Evolutionary conservation across 2,797 vertebrate genomes (phyloP), one percentile per base, ranked within the genome.

Genomic region (Pagetopsis macropterus): DNA sequence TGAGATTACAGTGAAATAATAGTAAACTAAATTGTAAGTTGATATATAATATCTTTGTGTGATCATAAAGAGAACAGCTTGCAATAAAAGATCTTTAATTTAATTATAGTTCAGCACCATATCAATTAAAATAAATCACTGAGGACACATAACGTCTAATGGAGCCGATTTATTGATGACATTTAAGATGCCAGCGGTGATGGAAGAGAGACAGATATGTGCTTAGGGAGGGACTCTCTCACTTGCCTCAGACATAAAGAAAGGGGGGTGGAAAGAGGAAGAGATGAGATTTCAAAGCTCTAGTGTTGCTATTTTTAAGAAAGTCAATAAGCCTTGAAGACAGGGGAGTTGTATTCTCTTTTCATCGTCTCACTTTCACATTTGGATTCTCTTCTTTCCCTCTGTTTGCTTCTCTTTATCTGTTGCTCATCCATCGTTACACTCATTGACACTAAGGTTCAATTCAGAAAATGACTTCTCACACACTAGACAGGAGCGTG

Each of bases 221-320:
- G 49, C 16, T 41, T 9, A 17, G 41, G 44, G 1, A 13, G 57
- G 63, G 40, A 41, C 33, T 27, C 21, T 9, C 62, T n/a, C 57
- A 15, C 5, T 48, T 44, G 44, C 50, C 51, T 23, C 46, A 43
- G 66, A 33, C 14, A 8, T 15, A 9, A 33, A 57, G 57, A 4
- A n/a, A 49, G 31, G 45, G 9, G 23, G 45, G 54, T 46, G 52
- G 21, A 63, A 7, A 59, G 55, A 50, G 74, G 68, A 7, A 59
- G 55, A 50, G 74, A 70, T 58, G 63, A 55, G 62, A 45, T 83
- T 81, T 78, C 57, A 74, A 63, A 63, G 75, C 68, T 51, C 0
- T 4, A 40, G 41, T 2, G 65, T 76, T 82, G 75, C 84, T 87
- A 87, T 90, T 84, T 82, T 82, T 84, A 86, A 77, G 13, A 31